Evolutionary conservation across 2,888 invertebrate genomes (phyloP), one percentile per base, ranked within the genome.

Genomic region (Noctuana brunneofusca): DNA sequence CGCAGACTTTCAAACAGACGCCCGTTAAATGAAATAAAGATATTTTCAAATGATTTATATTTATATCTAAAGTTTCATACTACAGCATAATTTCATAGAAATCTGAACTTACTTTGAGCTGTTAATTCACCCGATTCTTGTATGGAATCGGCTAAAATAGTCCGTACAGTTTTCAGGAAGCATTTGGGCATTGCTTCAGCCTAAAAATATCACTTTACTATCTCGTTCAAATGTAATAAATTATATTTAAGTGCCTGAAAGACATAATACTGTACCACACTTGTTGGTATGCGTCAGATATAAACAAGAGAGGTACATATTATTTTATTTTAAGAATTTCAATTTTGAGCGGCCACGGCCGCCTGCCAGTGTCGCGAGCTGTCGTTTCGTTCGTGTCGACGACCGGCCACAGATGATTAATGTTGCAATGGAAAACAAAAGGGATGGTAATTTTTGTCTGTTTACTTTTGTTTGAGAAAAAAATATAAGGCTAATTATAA

Each of bases 151-250:
- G 73, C 71, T 65, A 71, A 75, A 27, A 73, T 69, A 66, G 79
- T 78, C 56, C 86, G 80, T 69, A 86, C 84, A 46, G 89, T 80
- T 66, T 79, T 82, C 66, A 89, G 64, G 65, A 86, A 90, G 81
- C 89, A 88, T 73, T 79, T 86, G 67, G 90, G 89, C 90, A 90
- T 90, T 69, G 60, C 83, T 69, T 69, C 69, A 27, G 12, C 16
- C 38, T 24, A 27, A 62, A 69, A 55, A 58, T 65, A 65, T 64
- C 32, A 22, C 35, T 16, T 48, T 32, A 49, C n/a, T 35, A 27
- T n/a, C 35, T 38, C 12, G 24, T 54, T 54, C 14, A 54, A 60
- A 30, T 60, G n/a, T 27, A 54, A 27, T 60, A 60, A 54, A 60
- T 48, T 16, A 54, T 57, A 48, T 18, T 35, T 46, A 20, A 35